Base-by-base conservation (phyloP, 2,113 vertebrate species). In the Rhea pennata region DNA sequence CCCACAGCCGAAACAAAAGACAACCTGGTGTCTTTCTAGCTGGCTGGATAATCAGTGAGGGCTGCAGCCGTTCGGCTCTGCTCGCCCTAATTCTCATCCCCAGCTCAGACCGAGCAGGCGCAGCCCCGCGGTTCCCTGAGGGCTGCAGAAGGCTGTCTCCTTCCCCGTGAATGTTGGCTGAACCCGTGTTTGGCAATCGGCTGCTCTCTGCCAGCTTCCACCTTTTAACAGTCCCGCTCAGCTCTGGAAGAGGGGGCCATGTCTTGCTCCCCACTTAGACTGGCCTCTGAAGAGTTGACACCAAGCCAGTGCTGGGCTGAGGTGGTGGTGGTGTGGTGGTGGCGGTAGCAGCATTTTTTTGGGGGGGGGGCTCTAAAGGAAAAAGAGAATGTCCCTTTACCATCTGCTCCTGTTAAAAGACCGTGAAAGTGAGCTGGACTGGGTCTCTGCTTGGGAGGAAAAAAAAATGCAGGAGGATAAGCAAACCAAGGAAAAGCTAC, bases 121-220 rank as follows among this genome's bases (percentile, higher is more conserved):
- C 96, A 94, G 92, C 51, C 93, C 88, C 69, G 78, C 89, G 69
- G 77, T 95, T 95, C 95, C 95, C 51, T 27, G 95, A 88, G 91
- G 91, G 46, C 81, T 14, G 51, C 83, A 4, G 48, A 24, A 50
- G 71, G 8, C 84, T 22, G 88, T 33, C 87, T 93, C 84, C 72
- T 50, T 84, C 78, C 81, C 72, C 51, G 15, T 8, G 79, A 29
- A 78, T 15, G n/a, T 87, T 29, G 95, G 87, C 39, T 39, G 81
- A 73, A 6, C 65, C 82, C 48, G 40, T 1, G 46, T 84, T 65
- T 50, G 92, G 93, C 88, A 42, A 22, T 9, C n/a, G 14, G 39
- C 81, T 80, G 79, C 94, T 95, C 75, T 61, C 51, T 54, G 58
- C 77, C 88, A 78, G 82, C 86, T 44, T 76, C 59, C 36, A 26